Evolutionary conservation across 2,797 vertebrate genomes (phyloP).

Genomic region (Gephyroberyx darwinii): DNA sequence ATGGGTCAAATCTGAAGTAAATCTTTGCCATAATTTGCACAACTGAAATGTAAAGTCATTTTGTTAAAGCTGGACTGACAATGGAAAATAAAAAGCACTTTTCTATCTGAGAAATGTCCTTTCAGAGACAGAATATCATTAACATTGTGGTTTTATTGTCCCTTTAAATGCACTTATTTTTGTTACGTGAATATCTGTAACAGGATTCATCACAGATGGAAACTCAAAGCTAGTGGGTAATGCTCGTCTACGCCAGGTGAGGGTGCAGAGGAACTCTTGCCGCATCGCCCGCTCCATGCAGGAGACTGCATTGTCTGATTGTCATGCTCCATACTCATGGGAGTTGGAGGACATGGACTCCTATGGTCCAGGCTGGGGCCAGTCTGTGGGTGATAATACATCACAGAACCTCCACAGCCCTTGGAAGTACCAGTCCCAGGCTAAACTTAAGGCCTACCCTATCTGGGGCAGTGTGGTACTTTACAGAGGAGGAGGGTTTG

Average conservation of each 20-base stretch:
- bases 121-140: too few species aligned
- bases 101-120: too few species aligned
- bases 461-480: constrained; percentile 87
- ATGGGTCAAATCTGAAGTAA: too few species aligned
- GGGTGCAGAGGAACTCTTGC: constrained; percentile 87
- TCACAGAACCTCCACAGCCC: constrained; percentile 68
- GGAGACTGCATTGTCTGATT: constrained; percentile 70
- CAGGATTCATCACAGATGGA: constrained; percentile 97
- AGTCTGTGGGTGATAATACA: constrained; percentile 55
- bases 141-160: background rate
- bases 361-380: constrained; percentile 87
- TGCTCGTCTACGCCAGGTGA: constrained; percentile 90
- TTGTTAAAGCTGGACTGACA: too few species aligned
- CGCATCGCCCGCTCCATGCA: constrained; percentile 75
- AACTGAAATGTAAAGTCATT: too few species aligned
- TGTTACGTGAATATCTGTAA: constrained; percentile 13
- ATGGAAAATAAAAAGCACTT: too few species aligned
- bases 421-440: constrained; percentile 91
- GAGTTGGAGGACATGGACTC: constrained; percentile 86
- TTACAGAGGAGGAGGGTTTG: constrained; percentile 92
- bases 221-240: constrained; percentile 93
- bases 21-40: too few species aligned
- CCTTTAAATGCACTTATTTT: constrained; percentile 1
- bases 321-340: constrained; percentile 85
- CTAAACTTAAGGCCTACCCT: constrained; percentile 81